Evolutionary conservation across 2,113 vertebrate genomes (phyloP), one percentile per base, ranked within the genome.

Genomic region (Podarcis cretensis): DNA sequence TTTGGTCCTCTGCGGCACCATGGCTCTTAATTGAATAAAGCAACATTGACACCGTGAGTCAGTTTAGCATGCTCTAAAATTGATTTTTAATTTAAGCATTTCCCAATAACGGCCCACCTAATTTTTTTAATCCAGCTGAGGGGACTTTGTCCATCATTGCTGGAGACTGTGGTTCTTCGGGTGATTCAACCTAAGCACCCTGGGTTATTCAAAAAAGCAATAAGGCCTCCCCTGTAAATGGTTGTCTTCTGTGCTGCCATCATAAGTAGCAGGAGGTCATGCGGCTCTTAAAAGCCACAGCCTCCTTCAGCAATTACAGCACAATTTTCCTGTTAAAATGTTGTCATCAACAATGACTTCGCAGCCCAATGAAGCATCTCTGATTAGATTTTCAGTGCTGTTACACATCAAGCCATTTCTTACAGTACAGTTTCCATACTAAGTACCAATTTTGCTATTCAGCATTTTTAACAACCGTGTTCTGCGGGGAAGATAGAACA

Each of bases 301-400:
- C 68, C 87, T 96, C 94, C 87, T 92, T 87, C 76, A 71, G 89
- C 91, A 95, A 96, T 93, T 94, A 94, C 59, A 89, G 81, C 90
- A 91, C 84, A 27, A 18, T 86, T 90, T 84, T 81, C 84, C 90
- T 76, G 89, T 92, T 94, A 92, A 94, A 95, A 94, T 80, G 86
- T 80, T 96, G 93, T 83, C 91, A 74, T 89, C 93, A 92, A 86
- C 90, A 89, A 91, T 3, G 89, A 89, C 63, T 90, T 88, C 25
- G 66, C 91, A 92, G 95, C 76, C 88, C 91, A 84, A 14, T 91
- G 92, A 96, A 95, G 90, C 91, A 92, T 37, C 74, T 85, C 84
- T 95, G 92, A 95, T 96, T 92, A 95, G 86, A 93, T 94, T 95
- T 95, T 89, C 91, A 96, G 93, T 79, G 92, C 21, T 79, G 71